Percentiles rank a stretch among this genome's conserved stretches.
phyloP scores from a whole-genome alignment of 1,140 invertebrate species.

The Mya arenaria region DNA sequence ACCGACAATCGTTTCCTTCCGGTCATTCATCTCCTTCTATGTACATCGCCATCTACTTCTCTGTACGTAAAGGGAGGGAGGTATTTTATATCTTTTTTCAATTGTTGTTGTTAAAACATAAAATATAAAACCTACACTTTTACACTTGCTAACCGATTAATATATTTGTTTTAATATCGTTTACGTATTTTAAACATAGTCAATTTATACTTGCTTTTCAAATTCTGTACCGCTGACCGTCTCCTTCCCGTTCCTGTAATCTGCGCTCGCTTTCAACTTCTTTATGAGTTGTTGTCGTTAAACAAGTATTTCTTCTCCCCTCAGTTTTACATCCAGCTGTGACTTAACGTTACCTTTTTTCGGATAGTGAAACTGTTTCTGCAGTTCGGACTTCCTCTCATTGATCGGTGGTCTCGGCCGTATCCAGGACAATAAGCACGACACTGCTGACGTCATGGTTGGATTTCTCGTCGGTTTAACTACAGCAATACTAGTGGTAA shows the following conservation, averaged over 20 bases:
- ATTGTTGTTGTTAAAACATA: too few relatives aligned
- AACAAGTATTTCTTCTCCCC: constrained; percentile 21
- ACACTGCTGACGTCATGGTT: constrained; percentile 91
- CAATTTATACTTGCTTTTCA: too few relatives aligned
- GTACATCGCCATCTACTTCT: constrained; percentile 81
- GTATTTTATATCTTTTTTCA: too few relatives aligned
- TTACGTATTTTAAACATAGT: too few relatives aligned
- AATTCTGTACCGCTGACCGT: too few relatives aligned
- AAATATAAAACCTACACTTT: too few relatives aligned
- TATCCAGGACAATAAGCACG: constrained; percentile 96
- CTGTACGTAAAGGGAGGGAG: too few relatives aligned
- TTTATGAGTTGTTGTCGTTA: too few relatives aligned
- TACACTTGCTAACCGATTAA: too few relatives aligned
- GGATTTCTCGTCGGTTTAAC: constrained; percentile 85
- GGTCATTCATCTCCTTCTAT: constrained; percentile 83
- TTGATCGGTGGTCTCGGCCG: constrained; percentile 82
- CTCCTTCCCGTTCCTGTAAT: too few relatives aligned
- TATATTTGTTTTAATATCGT: too few relatives aligned
- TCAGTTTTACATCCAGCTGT: constrained; percentile 64
- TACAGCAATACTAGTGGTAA: constrained; percentile 82
- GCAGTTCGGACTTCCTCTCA: constrained; percentile 84
- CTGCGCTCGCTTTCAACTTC: too few relatives aligned
- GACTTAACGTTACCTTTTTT: constrained; percentile 55
- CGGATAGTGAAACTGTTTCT: constrained; percentile 87
- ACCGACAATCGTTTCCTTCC: constrained; percentile 83